phyloP scores from a whole-genome alignment of 2,888 invertebrate genomes.

The Diarsia brunnea region DNA sequence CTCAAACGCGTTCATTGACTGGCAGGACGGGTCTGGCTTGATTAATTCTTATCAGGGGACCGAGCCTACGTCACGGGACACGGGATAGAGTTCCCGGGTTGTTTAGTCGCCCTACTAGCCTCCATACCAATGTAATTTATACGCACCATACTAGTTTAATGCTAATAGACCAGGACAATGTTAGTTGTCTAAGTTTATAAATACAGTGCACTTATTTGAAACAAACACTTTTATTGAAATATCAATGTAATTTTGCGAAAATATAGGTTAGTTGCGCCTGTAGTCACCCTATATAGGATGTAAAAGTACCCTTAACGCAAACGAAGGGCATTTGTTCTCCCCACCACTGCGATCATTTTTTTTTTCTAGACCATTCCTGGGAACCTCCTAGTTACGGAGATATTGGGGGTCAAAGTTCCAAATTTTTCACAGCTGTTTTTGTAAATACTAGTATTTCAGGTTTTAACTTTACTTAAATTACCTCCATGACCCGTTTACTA shows the following conservation, averaged over 20 bases:
- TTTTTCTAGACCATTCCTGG: too few relatives aligned
- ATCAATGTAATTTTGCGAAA: not conserved
- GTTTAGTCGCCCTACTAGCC: conserved; percentile 57
- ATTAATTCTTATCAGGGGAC: conserved; percentile 64
- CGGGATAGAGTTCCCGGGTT: conserved; percentile 45
- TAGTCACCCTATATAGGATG: too few relatives aligned
- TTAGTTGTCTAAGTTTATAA: not conserved
- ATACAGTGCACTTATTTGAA: not conserved
- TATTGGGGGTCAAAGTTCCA: too few relatives aligned
- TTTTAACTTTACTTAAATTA: too few relatives aligned
- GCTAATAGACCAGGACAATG: conserved; percentile 42
- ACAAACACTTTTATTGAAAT: not conserved
- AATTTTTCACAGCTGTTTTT: too few relatives aligned
- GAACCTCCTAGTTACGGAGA: too few relatives aligned
- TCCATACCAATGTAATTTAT: conserved; percentile 53
- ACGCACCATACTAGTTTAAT: conserved; percentile 26
- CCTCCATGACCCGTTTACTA: too few relatives aligned
- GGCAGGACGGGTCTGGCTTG: conserved; percentile 53
- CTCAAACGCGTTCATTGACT: conserved; percentile 56
- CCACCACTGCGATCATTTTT: too few relatives aligned
- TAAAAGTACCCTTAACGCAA: too few relatives aligned
- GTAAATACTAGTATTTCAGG: too few relatives aligned
- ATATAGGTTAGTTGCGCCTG: too few relatives aligned
- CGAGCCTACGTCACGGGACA: conserved; percentile 45
- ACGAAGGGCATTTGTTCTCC: too few relatives aligned